These are phyloP conservation scores for Chymomyza costata DNA, from an alignment of 1,140 invertebrate species.

Conservation along the genomic window DNA sequence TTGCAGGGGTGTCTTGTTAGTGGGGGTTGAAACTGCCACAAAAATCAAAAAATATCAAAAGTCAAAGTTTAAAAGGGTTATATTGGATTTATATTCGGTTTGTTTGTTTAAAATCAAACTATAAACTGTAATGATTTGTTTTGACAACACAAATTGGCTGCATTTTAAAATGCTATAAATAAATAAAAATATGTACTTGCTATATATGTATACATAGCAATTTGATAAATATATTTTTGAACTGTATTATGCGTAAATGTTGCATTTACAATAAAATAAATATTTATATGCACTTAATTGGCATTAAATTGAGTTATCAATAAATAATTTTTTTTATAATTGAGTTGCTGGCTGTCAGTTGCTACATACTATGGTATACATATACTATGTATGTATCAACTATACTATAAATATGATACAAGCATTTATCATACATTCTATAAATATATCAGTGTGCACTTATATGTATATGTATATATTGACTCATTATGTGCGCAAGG, in stretches of 20 bases:
- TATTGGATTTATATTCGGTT: slow-evolving; percentile 39
- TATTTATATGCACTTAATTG: slow-evolving; percentile 71
- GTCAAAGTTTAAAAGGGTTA: slow-evolving; percentile 1
- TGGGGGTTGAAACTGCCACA: too few species aligned
- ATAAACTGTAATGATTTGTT: slow-evolving; percentile 29
- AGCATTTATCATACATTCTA: slow-evolving; percentile 13
- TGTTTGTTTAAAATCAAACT: slow-evolving; percentile 10
- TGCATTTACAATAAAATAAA: slow-evolving; percentile 65
- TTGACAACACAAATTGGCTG: too few species aligned
- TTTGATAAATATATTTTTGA: too few species aligned
- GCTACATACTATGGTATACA: too few species aligned
- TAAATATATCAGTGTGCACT: slow-evolving; percentile 8
- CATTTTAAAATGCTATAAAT: too few species aligned
- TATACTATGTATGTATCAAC: too few species aligned
- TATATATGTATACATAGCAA: not conserved
- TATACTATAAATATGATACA: too few species aligned
- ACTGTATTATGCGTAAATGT: too few species aligned
- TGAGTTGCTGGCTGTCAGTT: slow-evolving; percentile 26
- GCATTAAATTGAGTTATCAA: slow-evolving; percentile 73
- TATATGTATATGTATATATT: slow-evolving; percentile 13
- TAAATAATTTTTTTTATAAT: slow-evolving; percentile 68
- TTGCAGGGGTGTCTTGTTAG: not conserved
- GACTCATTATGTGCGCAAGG: too few species aligned
- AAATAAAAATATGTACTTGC: too few species aligned
- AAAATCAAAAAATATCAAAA: too few species aligned